phyloP scores from a whole-genome alignment of 2,113 vertebrate genomes.

The Archocentrus centrarchus region DNA sequence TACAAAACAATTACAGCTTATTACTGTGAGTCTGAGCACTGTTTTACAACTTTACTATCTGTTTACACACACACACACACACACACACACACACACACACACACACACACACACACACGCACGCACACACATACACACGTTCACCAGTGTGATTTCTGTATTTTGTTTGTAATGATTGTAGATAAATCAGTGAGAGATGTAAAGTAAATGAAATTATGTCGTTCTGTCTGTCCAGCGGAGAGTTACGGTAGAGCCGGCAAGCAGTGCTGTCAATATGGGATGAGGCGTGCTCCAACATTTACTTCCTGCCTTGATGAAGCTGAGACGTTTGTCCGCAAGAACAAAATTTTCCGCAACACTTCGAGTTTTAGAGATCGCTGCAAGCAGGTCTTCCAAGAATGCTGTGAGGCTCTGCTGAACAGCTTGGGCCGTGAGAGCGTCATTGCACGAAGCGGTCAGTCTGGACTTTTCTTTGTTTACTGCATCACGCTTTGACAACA shows the following conservation, averaged over 20 bases:
- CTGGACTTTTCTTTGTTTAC: background rate
- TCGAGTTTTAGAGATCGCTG: constrained; percentile 25
- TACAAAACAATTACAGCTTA: no score
- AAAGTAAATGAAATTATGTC: background rate
- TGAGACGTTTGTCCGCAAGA: fast-evolving
- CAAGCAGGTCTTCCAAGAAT: constrained; percentile 67
- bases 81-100: no score
- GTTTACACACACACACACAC: no score
- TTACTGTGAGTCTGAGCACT: no score
- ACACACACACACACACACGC: background rate
- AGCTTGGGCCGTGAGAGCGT: background rate
- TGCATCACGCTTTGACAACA: background rate
- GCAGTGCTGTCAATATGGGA: constrained; percentile 80
- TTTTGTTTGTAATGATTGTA: background rate
- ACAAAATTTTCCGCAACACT: fast-evolving
- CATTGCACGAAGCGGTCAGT: constrained; percentile 85
- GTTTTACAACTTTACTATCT: no score
- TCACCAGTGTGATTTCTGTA: background rate
- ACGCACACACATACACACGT: background rate
- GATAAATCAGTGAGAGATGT: background rate
- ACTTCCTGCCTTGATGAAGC: constrained; percentile 76
- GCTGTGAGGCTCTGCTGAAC: constrained; percentile 76
- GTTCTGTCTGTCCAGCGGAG: background rate
- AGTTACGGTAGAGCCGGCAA: fast-evolving
- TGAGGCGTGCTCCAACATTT: constrained; percentile 48